A percentile compares a stretch with the other conserved stretches of the same genome.
phyloP scores from a whole-genome alignment of 2,797 vertebrate genomes.

The Hoplostethus atlanticus region DNA sequence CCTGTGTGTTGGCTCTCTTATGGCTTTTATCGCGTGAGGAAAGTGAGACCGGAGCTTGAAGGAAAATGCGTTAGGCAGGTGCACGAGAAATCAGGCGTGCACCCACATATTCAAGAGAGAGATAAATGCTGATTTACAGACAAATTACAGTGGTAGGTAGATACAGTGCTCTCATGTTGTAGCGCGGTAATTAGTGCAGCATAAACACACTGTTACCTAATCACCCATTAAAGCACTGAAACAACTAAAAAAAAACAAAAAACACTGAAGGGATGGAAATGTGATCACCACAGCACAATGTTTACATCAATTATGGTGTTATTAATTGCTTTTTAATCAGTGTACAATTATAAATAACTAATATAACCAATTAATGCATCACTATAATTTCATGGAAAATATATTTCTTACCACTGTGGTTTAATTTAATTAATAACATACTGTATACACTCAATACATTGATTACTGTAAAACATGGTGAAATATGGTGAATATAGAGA shows the following conservation, averaged over 20 bases:
- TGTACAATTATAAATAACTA: not conserved
- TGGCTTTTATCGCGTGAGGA: conserved; percentile 52
- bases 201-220: conserved; percentile 32
- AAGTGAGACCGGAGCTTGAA: conserved; percentile 39
- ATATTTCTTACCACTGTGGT: not conserved
- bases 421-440: no score
- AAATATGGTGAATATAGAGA: no score
- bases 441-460: no score
- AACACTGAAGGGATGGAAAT: not conserved
- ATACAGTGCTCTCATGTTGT: conserved; percentile 9
- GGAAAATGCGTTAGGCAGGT: conserved; percentile 51
- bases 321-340: not conserved
- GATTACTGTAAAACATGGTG: not conserved
- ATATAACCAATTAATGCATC: no score
- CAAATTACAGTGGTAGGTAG: conserved; percentile 41
- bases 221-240: conserved; percentile 17
- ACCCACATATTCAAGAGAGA: conserved; percentile 52
- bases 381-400: no score
- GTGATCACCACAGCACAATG: not conserved
- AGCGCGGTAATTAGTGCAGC: conserved; percentile 10
- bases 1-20: conserved; percentile 40
- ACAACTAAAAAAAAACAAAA: conserved; percentile 6
- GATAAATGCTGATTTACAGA: conserved; percentile 52
- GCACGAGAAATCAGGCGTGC: conserved; percentile 50
- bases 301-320: not conserved